Conservation (phyloP, 2,113 vertebrate species). For the Ramphastos sulfuratus region DNA sequence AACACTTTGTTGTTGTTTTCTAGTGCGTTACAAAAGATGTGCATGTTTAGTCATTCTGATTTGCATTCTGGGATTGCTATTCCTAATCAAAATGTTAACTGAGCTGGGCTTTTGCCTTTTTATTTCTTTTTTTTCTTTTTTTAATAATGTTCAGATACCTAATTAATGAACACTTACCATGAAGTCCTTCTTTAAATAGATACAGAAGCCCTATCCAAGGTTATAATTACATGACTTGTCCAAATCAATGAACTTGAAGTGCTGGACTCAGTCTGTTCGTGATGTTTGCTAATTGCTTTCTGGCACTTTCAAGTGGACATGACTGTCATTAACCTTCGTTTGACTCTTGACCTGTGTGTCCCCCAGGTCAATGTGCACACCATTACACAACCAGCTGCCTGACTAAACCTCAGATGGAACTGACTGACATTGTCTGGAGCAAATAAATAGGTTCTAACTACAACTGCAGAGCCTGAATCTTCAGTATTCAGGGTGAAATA, state of each 20-base stretch:
- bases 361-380: not conserved
- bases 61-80: not conserved
- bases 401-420: not conserved
- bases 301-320: not conserved
- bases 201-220: not conserved
- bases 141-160: not conserved
- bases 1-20: not conserved
- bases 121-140: no score
- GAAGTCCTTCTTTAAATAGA: not conserved
- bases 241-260: not conserved
- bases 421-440: not conserved
- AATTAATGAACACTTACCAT: not conserved
- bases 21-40: not conserved
- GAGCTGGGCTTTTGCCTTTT: not conserved
- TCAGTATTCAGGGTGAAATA: not conserved
- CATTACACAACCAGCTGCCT: not conserved
- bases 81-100: not conserved
- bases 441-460: not conserved
- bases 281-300: not conserved
- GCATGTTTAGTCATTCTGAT: not conserved
- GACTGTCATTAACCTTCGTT: not conserved
- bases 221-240: not conserved
- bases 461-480: fast-evolving
- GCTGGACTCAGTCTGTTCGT: not conserved
- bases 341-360: not conserved